Evolutionary conservation across 2,888 invertebrate genomes (phyloP).

Genomic region (Hesperia comma): DNA sequence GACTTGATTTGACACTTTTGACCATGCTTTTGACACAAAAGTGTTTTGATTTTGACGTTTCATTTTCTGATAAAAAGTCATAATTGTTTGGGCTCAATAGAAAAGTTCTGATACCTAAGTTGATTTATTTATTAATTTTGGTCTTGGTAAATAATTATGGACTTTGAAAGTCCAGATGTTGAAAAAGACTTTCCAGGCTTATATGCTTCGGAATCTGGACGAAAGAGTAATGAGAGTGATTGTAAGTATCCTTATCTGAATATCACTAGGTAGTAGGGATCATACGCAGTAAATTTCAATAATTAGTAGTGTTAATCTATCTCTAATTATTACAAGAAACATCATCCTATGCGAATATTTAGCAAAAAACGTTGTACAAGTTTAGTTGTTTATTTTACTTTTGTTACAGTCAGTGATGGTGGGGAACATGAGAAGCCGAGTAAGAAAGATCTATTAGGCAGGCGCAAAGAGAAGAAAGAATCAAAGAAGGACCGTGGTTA

Average conservation of each 20-base stretch:
- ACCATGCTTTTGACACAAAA: no score
- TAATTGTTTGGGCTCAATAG: no score
- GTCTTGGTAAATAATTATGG: constrained; percentile 78
- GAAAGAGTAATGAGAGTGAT: constrained; percentile 92
- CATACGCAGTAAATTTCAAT: neutral
- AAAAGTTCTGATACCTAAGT: neutral
- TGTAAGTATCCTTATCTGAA: constrained; percentile 82
- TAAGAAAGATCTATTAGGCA: constrained; percentile 91
- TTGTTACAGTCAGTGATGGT: constrained; percentile 89
- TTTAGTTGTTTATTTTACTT: constrained; percentile 8
- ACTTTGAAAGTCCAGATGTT: constrained; percentile 94
- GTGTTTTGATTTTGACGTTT: no score
- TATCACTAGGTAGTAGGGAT: neutral
- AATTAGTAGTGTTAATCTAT: no score
- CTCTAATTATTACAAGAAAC: no score
- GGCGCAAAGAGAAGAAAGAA: constrained; percentile 93
- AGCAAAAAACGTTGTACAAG: neutral
- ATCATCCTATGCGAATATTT: neutral
- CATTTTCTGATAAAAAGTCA: no score
- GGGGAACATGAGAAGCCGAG: constrained; percentile 90
- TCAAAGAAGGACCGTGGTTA: constrained; percentile 93
- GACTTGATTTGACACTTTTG: no score
- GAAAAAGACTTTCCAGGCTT: constrained; percentile 95
- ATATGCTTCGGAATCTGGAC: constrained; percentile 91
- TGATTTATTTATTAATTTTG: neutral